A percentile compares a stretch with the other conserved stretches of the same genome.
phyloP scores from a whole-genome alignment of 2,888 invertebrate genomes.

The Aspidapion aeneum region DNA sequence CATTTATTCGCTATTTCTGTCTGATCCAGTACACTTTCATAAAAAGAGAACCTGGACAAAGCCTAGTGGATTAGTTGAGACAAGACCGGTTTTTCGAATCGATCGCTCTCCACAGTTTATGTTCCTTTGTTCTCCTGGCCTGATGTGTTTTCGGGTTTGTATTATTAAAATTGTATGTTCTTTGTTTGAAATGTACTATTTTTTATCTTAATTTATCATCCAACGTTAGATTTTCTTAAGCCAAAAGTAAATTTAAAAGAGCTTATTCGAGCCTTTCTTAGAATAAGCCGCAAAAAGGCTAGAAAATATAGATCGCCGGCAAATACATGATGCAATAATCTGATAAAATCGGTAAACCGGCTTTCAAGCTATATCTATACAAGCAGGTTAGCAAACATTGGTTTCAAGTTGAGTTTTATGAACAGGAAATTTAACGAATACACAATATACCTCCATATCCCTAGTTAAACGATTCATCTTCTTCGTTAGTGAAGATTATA shows the following conservation, averaged over 20 bases:
- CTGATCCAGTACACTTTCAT: background rate
- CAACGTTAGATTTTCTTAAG: background rate
- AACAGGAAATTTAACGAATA: background rate
- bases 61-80: background rate
- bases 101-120: slow-evolving; percentile 8
- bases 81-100: background rate
- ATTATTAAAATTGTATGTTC: background rate
- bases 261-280: background rate
- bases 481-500: no score
- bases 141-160: slow-evolving; percentile 10
- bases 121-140: slow-evolving; percentile 23
- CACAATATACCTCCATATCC: background rate
- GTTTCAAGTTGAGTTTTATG: background rate
- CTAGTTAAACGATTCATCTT: background rate
- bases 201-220: background rate
- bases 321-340: slow-evolving; percentile 23
- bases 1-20: background rate
- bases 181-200: background rate
- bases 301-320: slow-evolving; percentile 9
- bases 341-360: slow-evolving; percentile 26
- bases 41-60: background rate
- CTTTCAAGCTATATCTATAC: background rate
- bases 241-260: background rate
- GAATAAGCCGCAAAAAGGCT: background rate
- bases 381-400: background rate